A percentile compares a stretch with the other conserved stretches of the same genome.
Evolutionary conservation across 2,797 vertebrate genomes (phyloP).

Genomic region (Poeciliopsis gracilis): DNA sequence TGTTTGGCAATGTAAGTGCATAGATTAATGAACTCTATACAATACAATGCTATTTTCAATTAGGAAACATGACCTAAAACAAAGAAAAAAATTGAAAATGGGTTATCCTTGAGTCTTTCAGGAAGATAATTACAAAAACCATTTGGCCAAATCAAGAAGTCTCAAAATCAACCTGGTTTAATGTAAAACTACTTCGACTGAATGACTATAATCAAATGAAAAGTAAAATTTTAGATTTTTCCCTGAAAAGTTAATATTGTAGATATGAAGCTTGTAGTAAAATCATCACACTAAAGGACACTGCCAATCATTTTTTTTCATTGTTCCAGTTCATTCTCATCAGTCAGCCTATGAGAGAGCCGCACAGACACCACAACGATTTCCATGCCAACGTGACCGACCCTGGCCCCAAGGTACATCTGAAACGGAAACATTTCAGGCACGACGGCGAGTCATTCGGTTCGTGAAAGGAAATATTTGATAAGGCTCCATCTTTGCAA

Average conservation of each 20-base stretch:
- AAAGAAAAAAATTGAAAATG: background rate
- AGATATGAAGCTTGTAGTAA: background rate
- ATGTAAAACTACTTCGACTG: background rate
- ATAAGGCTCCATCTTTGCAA: conserved; percentile 58
- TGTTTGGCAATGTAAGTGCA: no score
- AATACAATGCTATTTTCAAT: background rate
- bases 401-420: conserved; percentile 46
- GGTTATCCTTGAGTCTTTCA: background rate
- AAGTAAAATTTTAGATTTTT: background rate
- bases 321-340: conserved; percentile 43
- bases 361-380: conserved; percentile 36
- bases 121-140: background rate
- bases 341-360: conserved; percentile 39
- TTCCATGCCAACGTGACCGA: conserved; percentile 52
- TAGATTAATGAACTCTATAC: background rate
- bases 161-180: background rate
- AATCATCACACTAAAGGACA: conserved; percentile 33
- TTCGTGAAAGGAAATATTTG: conserved; percentile 52
- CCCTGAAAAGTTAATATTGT: background rate
- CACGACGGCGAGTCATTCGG: conserved; percentile 42
- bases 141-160: background rate
- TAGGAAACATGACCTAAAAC: background rate
- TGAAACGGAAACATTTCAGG: conserved; percentile 48
- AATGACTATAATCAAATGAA: background rate
- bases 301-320: conserved; percentile 33